A percentile compares a stretch with the other conserved stretches of the same genome.
Evolutionary conservation across 1,140 invertebrate genomes (phyloP).

Genomic region (Neocloeon triangulifer): DNA sequence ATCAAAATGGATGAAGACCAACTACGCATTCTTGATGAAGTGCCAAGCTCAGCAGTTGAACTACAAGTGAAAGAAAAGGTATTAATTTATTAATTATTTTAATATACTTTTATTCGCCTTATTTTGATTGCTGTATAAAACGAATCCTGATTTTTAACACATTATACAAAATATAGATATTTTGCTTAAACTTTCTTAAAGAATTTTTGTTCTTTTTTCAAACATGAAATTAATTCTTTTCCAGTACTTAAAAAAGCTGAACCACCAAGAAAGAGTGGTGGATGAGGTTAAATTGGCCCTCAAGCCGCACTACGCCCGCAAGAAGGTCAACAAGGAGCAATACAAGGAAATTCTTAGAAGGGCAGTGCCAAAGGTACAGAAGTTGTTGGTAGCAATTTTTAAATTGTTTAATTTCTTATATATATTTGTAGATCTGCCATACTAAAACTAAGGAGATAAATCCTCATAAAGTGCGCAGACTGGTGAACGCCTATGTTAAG

Average conservation of each 20-base stretch:
- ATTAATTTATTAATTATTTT: too few species aligned
- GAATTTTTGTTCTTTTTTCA: too few species aligned
- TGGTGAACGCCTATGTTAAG: constrained; percentile 86
- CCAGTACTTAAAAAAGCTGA: constrained; percentile 91
- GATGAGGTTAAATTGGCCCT: constrained; percentile 91
- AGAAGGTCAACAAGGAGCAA: constrained; percentile 85
- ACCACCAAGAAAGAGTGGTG: constrained; percentile 88
- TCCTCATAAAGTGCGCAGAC: constrained; percentile 74
- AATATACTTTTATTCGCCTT: too few species aligned
- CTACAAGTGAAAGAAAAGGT: constrained; percentile 93
- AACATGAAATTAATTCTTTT: too few species aligned
- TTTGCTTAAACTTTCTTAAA: too few species aligned
- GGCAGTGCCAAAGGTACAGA: constrained; percentile 94
- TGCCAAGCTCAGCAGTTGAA: constrained; percentile 82
- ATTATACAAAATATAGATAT: too few species aligned
- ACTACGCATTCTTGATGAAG: constrained; percentile 58
- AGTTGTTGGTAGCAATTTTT: too few species aligned
- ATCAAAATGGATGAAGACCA: too few species aligned
- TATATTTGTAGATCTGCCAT: constrained; percentile 77
- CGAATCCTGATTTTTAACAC: too few species aligned
- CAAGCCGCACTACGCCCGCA: constrained; percentile 88
- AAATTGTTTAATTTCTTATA: too few species aligned
- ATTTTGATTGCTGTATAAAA: too few species aligned
- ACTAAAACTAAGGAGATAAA: constrained; percentile 91
- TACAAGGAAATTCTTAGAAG: constrained; percentile 94